Base-by-base conservation (phyloP, 2,797 vertebrate species). In the Potorous gilbertii region DNA sequence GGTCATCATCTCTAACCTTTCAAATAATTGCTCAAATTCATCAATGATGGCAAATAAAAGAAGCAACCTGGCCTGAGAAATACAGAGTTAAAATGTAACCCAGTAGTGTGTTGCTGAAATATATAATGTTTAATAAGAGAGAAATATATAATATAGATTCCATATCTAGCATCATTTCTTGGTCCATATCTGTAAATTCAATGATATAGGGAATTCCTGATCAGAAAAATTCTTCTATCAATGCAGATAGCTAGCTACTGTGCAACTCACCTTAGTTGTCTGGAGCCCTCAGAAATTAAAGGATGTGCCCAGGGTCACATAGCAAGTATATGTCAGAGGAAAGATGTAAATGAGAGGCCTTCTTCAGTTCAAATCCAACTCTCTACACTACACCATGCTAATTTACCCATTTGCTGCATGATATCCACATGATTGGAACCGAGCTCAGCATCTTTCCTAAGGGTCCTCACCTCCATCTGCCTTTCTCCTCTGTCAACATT, bases 11-110 rank as follows among this genome's bases (percentile, higher is more conserved):
- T 24, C 52, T 96, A 95, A 91, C 46, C 81, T 96, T 95, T 92
- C 91, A 95, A 29, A 92, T 92, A 96, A 56, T 0, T 96, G 52
- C 52, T 96, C 96, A 96, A 92, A 93, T 95, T 81, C n/a, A 81
- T 81, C n/a, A 24, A 81, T 40, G 40, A 81, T 81, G n/a, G n/a
- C 16, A 40, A 81, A 81, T 18, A 46, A 81, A 10, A 40, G 66
- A 81, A 81, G 66, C 21, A 81, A 81, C 66, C 66, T 46, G 66
- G 66, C 18, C n/a, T 46, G 66, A 81, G 66, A 81, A 81, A 81
- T 8, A 62, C 3, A 3, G 12, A 46, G n/a, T 46, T 24, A 81
- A 81, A 81, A 81, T 81, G 46, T 24, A 81, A n/a, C 18, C 28
- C 2, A 46, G 66, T 18, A 81, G 24, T 24, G n/a, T 40, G n/a